A percentile compares a stretch with the other conserved stretches of the same genome.
These are phyloP conservation scores for Alectura lathami DNA, from an alignment of 2,113 vertebrate genomes.

Conservation along the genomic window DNA sequence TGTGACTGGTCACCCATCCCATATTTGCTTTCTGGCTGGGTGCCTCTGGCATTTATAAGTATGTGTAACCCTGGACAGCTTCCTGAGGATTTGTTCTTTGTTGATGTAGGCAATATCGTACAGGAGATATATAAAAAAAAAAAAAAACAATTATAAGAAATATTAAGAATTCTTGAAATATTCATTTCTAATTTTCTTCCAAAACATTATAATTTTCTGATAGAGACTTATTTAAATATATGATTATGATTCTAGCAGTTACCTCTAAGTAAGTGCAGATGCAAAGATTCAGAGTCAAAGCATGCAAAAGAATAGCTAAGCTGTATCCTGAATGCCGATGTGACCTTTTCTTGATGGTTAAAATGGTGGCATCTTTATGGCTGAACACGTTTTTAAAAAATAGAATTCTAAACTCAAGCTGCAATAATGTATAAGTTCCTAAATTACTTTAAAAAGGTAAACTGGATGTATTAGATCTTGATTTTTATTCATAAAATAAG, in stretches of 20 bases:
- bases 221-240: conserved; percentile 59
- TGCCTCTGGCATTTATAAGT: background rate
- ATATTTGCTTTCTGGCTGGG: background rate
- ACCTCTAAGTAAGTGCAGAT: conserved; percentile 41
- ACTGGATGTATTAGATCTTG: background rate
- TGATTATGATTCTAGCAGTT: conserved; percentile 48
- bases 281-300: conserved; percentile 55
- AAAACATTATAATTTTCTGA: conserved; percentile 42
- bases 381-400: conserved; percentile 53
- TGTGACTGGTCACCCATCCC: background rate
- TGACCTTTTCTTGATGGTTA: conserved; percentile 58
- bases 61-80: background rate
- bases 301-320: conserved; percentile 59
- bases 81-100: background rate
- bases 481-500: conserved; percentile 27
- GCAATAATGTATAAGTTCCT: conserved; percentile 3
- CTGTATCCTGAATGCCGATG: conserved; percentile 37
- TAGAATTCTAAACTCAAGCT: conserved; percentile 35
- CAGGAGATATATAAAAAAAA: background rate
- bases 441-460: conserved; percentile 32
- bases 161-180: conserved; percentile 14
- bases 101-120: background rate
- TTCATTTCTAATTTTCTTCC: background rate
- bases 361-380: conserved; percentile 63
- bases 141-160: background rate